Percentiles rank a stretch among this genome's conserved stretches.
phyloP scores from a whole-genome alignment of 2,888 invertebrate genomes.

The Hyalella azteca region DNA sequence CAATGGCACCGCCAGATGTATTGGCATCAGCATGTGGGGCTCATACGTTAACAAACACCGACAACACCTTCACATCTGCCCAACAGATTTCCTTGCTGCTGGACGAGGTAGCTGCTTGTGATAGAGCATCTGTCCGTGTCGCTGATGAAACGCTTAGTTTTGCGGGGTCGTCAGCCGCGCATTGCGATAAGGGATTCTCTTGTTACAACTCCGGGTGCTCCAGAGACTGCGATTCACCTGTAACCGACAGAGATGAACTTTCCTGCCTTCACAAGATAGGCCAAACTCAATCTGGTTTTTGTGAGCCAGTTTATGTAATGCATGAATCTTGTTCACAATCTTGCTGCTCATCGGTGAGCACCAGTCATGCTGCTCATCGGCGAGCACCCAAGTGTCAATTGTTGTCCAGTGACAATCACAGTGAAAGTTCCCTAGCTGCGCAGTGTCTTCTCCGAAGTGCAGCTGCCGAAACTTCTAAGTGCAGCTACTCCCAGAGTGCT shows the following conservation, averaged over 20 bases:
- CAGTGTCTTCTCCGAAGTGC: neutral
- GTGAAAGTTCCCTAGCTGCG: neutral
- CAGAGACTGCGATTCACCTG: slow-evolving; percentile 17
- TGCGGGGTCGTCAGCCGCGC: neutral
- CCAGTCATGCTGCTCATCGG: neutral
- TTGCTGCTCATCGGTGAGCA: neutral
- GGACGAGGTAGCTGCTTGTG: slow-evolving; percentile 1
- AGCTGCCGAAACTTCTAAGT: neutral
- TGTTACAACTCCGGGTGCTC: slow-evolving; percentile 9
- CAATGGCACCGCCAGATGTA: slow-evolving; percentile 8
- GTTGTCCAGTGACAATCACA: neutral
- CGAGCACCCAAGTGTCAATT: slow-evolving; percentile 3
- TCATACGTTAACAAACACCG: neutral
- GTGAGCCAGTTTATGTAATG: slow-evolving; percentile 7
- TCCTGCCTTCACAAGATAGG: neutral
- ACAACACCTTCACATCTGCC: neutral
- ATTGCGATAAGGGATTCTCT: slow-evolving; percentile 15
- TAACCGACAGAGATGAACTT: slow-evolving; percentile 30
- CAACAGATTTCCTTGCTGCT: slow-evolving; percentile 15
- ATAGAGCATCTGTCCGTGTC: slow-evolving; percentile 1
- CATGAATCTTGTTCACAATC: slow-evolving; percentile 4
- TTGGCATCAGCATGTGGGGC: slow-evolving; percentile 17
- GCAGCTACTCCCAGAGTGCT: neutral
- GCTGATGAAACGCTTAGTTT: slow-evolving; percentile 35
- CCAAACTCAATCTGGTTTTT: neutral